Base-by-base conservation (phyloP, 1,140 invertebrate genomes). In the Ooceraea biroi region DNA sequence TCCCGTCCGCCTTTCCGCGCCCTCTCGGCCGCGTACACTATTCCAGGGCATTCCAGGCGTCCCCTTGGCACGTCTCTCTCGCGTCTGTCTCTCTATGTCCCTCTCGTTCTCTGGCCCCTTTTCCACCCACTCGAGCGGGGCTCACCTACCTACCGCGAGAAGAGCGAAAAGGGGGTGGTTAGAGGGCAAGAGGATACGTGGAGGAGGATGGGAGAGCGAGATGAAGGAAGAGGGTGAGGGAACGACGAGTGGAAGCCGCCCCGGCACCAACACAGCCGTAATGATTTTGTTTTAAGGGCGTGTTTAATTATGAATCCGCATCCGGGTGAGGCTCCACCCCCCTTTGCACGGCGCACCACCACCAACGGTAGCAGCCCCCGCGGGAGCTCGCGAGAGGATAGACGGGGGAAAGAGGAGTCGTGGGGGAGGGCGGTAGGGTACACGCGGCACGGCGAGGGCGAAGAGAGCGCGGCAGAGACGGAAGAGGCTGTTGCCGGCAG, bases 261-360 rank as follows among this genome's bases (percentile, higher is more conserved):
- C 87, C 86, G 73, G 85, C 36, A 36, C 89, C 90, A 85, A 90
- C 90, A 90, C 87, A 92, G 86, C 91, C 91, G 93, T 93, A 94
- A 94, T 94, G 94, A 94, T 94, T 94, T 94, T 93, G 93, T 94
- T 94, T 94, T 94, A 94, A 94, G 94, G 94, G 94, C 94, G 93
- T 94, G 94, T 94, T 94, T 94, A 94, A 94, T 94, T 94, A 94
- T 94, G 93, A 94, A 94, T 94, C 93, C 93, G 93, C 92, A 93
- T 93, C 93, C 92, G 91, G 91, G 85, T 91, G 92, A 93, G 82
- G 93, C 94, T 94, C 93, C 94, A 94, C 94, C 94, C 92, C 91
- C 90, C 85, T 89, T 89, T 88, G 82, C 85, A 89, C 83, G 85
- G 69, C 82, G 73, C 73, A 76, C 73, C 76, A 84, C 85, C 83